Conservation (phyloP, 2,888 invertebrate species). For the Patella pellucida region DNA sequence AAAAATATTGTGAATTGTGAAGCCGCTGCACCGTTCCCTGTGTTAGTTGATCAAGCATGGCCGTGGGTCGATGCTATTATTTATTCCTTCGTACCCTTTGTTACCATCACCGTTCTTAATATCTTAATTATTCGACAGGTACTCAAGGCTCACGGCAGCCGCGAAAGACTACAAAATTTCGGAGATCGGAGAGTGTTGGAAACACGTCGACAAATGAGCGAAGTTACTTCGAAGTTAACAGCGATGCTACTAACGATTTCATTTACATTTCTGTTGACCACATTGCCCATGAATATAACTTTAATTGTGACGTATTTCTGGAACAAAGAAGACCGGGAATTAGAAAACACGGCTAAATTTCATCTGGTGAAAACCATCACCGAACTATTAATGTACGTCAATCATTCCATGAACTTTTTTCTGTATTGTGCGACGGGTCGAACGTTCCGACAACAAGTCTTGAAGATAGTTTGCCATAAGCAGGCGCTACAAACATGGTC, state of each 20-base stretch:
- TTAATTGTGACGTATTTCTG: slow-evolving; percentile 49
- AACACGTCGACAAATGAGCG: slow-evolving; percentile 31
- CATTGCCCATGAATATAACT: slow-evolving; percentile 62
- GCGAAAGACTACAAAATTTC: slow-evolving; percentile 24
- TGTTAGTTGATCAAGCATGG: slow-evolving; percentile 56
- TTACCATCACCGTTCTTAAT: slow-evolving; percentile 61
- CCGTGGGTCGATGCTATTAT: slow-evolving; percentile 67
- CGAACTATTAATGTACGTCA: slow-evolving; percentile 65
- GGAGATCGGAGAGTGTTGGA: slow-evolving; percentile 13
- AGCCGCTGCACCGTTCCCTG: slow-evolving; percentile 30
- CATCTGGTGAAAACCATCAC: slow-evolving; percentile 56
- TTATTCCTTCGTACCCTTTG: slow-evolving; percentile 64
- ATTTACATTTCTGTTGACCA: slow-evolving; percentile 65
- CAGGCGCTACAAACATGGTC: slow-evolving; percentile 15
- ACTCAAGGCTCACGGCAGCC: slow-evolving; percentile 35
- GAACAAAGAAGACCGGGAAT: slow-evolving; percentile 31
- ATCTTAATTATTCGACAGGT: slow-evolving; percentile 64
- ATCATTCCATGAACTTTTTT: slow-evolving; percentile 67
- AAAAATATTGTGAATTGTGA: slow-evolving; percentile 37
- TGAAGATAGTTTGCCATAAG: slow-evolving; percentile 35
- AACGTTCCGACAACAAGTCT: slow-evolving; percentile 51
- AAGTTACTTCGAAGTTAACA: slow-evolving; percentile 57
- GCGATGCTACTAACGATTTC: slow-evolving; percentile 67
- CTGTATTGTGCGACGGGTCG: slow-evolving; percentile 59
- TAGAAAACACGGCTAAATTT: slow-evolving; percentile 40